These are phyloP conservation scores for Tetragonula carbonaria DNA, from an alignment of 2,888 invertebrate genomes.

Conservation along the genomic window DNA sequence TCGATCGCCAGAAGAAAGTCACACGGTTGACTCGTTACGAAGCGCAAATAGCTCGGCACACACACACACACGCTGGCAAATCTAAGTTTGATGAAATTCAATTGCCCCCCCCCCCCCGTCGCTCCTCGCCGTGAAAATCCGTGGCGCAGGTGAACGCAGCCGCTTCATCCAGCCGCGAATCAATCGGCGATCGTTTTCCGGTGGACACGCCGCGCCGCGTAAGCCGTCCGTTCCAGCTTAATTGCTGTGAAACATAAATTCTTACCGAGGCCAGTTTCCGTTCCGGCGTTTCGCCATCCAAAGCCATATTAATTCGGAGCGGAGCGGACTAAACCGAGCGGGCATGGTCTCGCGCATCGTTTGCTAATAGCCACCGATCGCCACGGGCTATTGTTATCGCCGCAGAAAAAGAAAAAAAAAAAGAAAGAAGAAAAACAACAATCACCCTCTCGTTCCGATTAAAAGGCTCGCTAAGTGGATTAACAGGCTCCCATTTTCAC, in stretches of 20 bases:
- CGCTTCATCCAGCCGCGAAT: conserved; percentile 31
- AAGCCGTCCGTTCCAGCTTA: conserved; percentile 72
- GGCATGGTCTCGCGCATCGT: conserved; percentile 23
- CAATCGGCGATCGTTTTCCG: conserved; percentile 45
- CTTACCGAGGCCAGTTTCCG: conserved; percentile 65
- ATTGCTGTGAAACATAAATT: conserved; percentile 79
- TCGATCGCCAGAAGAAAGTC: conserved; percentile 17
- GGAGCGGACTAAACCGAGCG: conserved; percentile 26
- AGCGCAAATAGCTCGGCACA: conserved; percentile 14
- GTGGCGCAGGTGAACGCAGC: conserved; percentile 20
- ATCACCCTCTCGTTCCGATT: conserved; percentile 32
- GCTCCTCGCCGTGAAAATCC: not conserved
- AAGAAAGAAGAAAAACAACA: no score
- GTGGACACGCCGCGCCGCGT: conserved; percentile 4
- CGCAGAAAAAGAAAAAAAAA: not conserved
- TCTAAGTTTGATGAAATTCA: conserved; percentile 46
- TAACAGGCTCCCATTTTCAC: conserved; percentile 23
- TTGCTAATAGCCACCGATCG: conserved; percentile 49
- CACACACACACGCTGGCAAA: conserved; percentile 25
- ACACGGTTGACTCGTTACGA: conserved; percentile 3
- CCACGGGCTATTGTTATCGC: conserved; percentile 43
- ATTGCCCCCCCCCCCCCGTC: not conserved
- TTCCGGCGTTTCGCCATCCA: conserved; percentile 55
- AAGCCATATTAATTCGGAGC: conserved; percentile 73
- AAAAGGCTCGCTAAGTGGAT: conserved; percentile 46